Percentiles rank a stretch among this genome's conserved stretches.
These are phyloP conservation scores for Microtus obscurus DNA, from an alignment of 2,797 vertebrate genomes.

Conservation along the genomic window DNA sequence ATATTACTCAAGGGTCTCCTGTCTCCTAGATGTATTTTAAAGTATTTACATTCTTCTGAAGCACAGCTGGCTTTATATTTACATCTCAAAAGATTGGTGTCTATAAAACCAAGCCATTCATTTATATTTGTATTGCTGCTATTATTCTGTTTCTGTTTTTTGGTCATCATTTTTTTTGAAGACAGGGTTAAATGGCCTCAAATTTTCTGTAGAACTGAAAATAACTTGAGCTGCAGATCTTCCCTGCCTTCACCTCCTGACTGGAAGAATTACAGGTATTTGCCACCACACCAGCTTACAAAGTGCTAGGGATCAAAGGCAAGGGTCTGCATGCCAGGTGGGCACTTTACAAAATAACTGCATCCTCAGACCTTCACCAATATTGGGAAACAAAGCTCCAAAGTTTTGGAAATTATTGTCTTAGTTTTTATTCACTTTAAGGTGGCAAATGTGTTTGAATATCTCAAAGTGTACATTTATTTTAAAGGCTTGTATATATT, in stretches of 20 bases:
- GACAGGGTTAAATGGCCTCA: not conserved
- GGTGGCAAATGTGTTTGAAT: not conserved
- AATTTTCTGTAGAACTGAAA: not conserved
- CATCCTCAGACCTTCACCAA: not conserved
- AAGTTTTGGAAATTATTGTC: not conserved
- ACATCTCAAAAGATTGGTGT: not conserved
- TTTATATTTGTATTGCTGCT: not conserved
- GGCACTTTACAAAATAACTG: not conserved
- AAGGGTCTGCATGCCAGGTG: not conserved
- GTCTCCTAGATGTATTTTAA: slow-evolving; percentile 44
- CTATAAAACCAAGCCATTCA: not conserved
- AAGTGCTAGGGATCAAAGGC: not conserved
- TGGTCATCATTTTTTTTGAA: not conserved
- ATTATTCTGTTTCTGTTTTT: slow-evolving; percentile 13
- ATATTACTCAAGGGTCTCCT: slow-evolving; percentile 13
- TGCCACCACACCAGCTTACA: not conserved
- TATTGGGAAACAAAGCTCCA: not conserved
- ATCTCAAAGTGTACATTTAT: slow-evolving; percentile 14
- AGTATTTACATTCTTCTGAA: not conserved
- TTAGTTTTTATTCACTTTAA: slow-evolving; percentile 14
- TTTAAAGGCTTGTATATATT: not conserved
- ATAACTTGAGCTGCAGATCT: not conserved
- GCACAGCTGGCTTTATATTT: not conserved
- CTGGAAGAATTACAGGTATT: not conserved
- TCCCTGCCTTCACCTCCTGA: too few species aligned